Evolutionary conservation across 2,888 invertebrate genomes (phyloP), one percentile per base, ranked within the genome.

Genomic region (Epistrophella euchroma): DNA sequence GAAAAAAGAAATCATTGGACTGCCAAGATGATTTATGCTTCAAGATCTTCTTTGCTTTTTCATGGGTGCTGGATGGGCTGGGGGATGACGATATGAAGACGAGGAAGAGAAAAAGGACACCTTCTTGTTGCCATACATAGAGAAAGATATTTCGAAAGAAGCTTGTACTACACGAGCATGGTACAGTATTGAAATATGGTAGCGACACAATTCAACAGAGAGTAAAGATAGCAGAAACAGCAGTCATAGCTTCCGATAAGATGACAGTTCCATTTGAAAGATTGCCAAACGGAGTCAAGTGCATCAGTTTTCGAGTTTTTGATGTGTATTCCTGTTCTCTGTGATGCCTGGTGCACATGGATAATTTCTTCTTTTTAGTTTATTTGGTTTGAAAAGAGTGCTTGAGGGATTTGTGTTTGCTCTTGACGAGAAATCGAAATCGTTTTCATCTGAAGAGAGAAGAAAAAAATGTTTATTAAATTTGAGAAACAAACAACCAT

Each of bases 221-320:
- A 73, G 62, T 25, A 64, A 35, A 73, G 74, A 78, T 70, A 83
- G 74, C 71, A 71, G 74, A 50, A 64, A 73, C 80, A 76, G 81
- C 55, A 73, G 76, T 76, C 85, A 77, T 73, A 68, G 81, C 55
- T 77, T 64, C 74, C 47, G 86, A 86, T 86, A 86, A 77, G 73
- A 76, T 86, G 85, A 83, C 84, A 85, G 80, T 75, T 60, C 66
- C 81, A 74, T 81, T 85, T 84, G 84, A 84, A 80, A 76, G 87
- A 80, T 84, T 88, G 80, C 77, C 90, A 90, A 90, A 74, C 35
- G 81, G 70, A 77, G 73, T 74, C 82, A 77, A 82, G 77, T 86
- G 77, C 68, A 76, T 47, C 32, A n/a, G n/a, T n/a, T n/a, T n/a
- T n/a, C n/a, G n/a, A n/a, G n/a, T n/a, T 68, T 52, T 32, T 13